Conservation (phyloP, 2,797 vertebrate genomes). For the Hydrocynus forskahlii region DNA sequence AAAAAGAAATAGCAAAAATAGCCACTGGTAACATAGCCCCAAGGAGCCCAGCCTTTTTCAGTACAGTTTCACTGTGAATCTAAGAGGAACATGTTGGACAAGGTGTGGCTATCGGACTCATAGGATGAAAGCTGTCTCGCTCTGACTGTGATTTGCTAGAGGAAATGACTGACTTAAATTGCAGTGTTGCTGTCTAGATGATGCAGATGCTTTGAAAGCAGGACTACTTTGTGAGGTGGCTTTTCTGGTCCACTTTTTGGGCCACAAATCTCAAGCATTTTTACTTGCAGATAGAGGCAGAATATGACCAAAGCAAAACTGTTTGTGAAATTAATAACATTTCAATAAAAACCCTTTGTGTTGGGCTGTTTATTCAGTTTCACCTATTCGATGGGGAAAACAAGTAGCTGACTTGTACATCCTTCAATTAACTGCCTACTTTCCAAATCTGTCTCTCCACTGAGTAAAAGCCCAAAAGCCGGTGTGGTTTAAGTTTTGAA, state of each 20-base stretch:
- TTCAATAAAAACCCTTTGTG: constrained; percentile 8
- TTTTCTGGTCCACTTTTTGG: not conserved
- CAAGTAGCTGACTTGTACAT: too few species aligned
- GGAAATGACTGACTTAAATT: not conserved
- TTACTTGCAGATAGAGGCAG: not conserved
- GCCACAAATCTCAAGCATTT: not conserved
- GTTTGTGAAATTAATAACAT: not conserved
- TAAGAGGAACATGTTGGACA: not conserved
- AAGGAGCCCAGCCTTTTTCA: not conserved
- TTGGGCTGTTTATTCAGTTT: not conserved
- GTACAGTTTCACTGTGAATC: not conserved
- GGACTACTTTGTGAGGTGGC: not conserved
- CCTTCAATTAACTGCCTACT: too few species aligned
- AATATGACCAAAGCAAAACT: constrained; percentile 8
- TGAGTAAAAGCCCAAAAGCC: too few species aligned
- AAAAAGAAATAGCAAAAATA: not conserved
- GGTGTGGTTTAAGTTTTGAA: too few species aligned
- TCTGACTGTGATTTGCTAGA: not conserved
- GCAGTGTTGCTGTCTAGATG: not conserved
- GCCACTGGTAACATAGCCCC: not conserved
- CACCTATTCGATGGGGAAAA: too few species aligned
- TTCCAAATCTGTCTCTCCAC: too few species aligned
- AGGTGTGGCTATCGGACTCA: not conserved
- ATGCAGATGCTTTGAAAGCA: not conserved
- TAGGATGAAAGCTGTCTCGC: not conserved